phyloP scores from a whole-genome alignment of 2,797 vertebrate species.

The Sylvia borin region DNA sequence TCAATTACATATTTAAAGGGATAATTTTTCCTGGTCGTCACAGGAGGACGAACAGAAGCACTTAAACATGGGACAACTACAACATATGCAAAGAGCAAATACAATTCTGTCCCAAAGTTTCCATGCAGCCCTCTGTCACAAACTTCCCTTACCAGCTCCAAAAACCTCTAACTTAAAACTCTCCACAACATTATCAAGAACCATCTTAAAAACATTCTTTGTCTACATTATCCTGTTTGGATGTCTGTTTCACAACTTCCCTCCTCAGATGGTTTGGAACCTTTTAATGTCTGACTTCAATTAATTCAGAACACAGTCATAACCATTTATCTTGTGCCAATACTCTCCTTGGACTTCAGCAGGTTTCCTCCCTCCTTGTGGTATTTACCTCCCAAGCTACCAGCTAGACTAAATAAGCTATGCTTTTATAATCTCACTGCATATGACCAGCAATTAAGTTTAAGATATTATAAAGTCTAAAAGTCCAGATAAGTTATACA shows the following conservation, averaged over 20 bases:
- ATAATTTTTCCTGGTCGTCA: background rate
- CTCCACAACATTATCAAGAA: background rate
- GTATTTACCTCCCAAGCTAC: conserved; percentile 9
- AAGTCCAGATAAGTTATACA: background rate
- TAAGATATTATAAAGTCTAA: background rate
- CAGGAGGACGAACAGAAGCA: background rate
- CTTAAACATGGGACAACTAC: background rate
- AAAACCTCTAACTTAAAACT: background rate
- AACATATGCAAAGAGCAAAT: background rate
- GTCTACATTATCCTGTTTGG: conserved; percentile 59
- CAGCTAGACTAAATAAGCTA: conserved; percentile 52
- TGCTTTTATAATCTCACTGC: background rate
- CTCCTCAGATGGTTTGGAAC: background rate
- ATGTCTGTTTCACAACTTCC: conserved; percentile 44
- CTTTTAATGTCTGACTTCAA: conserved; percentile 63
- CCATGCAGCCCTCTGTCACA: background rate
- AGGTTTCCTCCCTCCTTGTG: conserved; percentile 51
- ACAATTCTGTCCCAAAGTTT: background rate
- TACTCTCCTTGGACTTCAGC: background rate
- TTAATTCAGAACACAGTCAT: conserved; percentile 6
- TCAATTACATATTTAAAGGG: background rate
- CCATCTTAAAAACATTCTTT: conserved; percentile 49
- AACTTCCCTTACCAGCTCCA: background rate
- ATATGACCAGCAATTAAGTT: background rate
- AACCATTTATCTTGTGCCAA: conserved; percentile 60